Base-by-base conservation (phyloP, 2,797 vertebrate species). In the Pempheris klunzingeri region DNA sequence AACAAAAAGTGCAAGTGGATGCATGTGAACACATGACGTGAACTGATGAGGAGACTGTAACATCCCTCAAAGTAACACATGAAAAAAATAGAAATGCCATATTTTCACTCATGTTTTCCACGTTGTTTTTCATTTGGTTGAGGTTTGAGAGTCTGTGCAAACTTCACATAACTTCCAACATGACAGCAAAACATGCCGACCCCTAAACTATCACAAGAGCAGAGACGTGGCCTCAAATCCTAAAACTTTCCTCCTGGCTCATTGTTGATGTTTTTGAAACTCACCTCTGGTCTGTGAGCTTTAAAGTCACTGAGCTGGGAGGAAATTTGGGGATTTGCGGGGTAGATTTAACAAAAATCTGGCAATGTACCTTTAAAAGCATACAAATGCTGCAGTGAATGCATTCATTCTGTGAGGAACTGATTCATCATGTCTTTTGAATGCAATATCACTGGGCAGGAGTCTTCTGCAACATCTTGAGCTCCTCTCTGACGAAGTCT, bases 401-500 rank as follows among this genome's bases (percentile, higher is more conserved):
- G 47, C 57, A 22, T 58, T 41, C 20, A 18, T 64, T 49, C 36
- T 32, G n/a, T 52, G n/a, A 1, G 43, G 14, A 12, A 10, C 39
- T 34, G 30, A 60, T 32, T 50, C 5, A 4, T 0, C 38, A 6
- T 13, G 7, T 2, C 3, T 44, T 34, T 17, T 58, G 0, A 38
- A 34, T 49, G 11, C 1, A 62, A 22, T 17, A 11, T 61, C 5
- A 26, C 3, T 17, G 32, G 0, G 0, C 18, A 55, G 18, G 34
- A 73, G 70, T 62, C 22, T 70, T 30, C 24, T 32, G 0, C 13
- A 3, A 20, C 18, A 46, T 3, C 30, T 2, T 30, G 39, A 46
- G 17, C 22, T 47, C 44, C 28, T 66, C 65, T 75, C 47, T 85
- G 83, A 86, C 17, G 47, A 2, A 20, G 11, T 53, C 14, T 49